phyloP scores from a whole-genome alignment of 2,888 invertebrate genomes.

The Digitonthophagus gazella region DNA sequence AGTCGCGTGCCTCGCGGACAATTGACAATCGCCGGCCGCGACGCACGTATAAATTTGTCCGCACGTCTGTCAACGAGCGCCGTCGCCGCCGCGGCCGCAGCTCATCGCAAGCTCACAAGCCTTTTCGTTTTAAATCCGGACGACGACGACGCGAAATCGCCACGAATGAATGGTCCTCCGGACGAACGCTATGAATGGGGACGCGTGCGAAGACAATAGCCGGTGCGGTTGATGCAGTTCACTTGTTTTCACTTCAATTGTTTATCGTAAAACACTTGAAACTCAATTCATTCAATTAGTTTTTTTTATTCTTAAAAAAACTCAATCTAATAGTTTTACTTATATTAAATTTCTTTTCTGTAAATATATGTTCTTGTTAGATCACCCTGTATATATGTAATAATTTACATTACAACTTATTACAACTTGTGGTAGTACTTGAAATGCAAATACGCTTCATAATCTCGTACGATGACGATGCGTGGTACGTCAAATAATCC shows the following conservation, averaged over 20 bases:
- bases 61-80: not conserved
- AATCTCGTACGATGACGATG: not conserved
- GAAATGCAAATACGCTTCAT: not conserved
- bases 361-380: no score
- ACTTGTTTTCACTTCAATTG: not conserved
- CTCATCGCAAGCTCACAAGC: not conserved
- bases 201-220: not conserved
- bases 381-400: no score
- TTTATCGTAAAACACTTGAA: not conserved
- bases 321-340: no score
- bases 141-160: not conserved
- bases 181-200: not conserved
- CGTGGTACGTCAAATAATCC: not conserved
- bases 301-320: not conserved
- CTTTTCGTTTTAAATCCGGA: not conserved
- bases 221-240: not conserved
- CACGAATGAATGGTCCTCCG: not conserved
- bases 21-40: conserved; percentile 1
- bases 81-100: not conserved
- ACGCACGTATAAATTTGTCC: not conserved
- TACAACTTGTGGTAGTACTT: no score
- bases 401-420: no score
- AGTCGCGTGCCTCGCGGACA: not conserved
- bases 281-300: not conserved
- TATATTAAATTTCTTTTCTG: no score